Conservation (phyloP, 2,797 vertebrate species). For the Anniella stebbinsi region DNA sequence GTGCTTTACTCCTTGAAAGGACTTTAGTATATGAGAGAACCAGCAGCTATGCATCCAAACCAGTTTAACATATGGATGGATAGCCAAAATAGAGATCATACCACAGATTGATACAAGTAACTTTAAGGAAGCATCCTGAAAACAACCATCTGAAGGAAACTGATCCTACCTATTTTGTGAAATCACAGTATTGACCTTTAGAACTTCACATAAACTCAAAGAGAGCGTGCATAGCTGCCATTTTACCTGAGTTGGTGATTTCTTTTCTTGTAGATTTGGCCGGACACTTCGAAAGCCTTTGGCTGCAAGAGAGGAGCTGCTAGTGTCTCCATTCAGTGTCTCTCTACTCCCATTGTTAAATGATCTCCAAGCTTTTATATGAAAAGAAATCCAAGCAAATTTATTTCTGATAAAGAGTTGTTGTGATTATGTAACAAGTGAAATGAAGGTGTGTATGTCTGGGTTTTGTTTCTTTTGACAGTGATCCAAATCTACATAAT, state of each 20-base stretch:
- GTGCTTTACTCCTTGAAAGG: conserved; percentile 42
- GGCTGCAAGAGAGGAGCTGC: conserved; percentile 92
- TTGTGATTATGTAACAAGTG: conserved; percentile 32
- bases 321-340: conserved; percentile 89
- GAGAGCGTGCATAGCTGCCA: background rate
- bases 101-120: background rate
- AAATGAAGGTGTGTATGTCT: conserved; percentile 3
- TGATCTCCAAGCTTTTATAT: conserved; percentile 90
- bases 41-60: background rate
- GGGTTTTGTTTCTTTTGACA: background rate
- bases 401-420: conserved; percentile 57
- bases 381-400: conserved; percentile 64
- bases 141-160: background rate
- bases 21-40: conserved; percentile 47
- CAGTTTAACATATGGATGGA: background rate
- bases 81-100: background rate
- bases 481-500: background rate
- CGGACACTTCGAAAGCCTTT: conserved; percentile 97
- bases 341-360: conserved; percentile 87
- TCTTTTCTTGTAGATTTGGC: conserved; percentile 95
- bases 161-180: background rate
- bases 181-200: background rate
- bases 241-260: conserved; percentile 91
- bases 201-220: background rate
- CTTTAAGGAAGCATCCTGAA: conserved; percentile 13